phyloP scores from a whole-genome alignment of 2,113 vertebrate species.

The Myanophis thanlyinensis region DNA sequence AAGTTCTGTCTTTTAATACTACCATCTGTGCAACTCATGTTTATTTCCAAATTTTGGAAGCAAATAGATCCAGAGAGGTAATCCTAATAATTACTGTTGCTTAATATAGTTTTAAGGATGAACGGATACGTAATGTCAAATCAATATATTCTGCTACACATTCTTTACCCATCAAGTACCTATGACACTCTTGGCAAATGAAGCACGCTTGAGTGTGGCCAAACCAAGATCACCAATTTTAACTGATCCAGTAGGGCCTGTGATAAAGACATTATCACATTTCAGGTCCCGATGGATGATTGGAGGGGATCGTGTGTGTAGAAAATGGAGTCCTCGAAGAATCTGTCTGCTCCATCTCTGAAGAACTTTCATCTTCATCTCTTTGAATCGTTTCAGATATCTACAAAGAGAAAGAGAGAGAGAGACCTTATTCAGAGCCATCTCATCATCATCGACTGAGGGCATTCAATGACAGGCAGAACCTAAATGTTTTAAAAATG shows the following conservation, averaged over 20 bases:
- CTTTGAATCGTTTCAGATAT: constrained; percentile 94
- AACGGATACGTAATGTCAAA: background rate
- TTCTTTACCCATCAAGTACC: constrained; percentile 63
- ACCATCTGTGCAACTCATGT: background rate
- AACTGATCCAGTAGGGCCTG: constrained; percentile 91
- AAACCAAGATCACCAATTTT: constrained; percentile 97
- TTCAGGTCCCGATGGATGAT: constrained; percentile 98
- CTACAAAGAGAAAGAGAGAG: constrained; percentile 56
- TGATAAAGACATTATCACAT: constrained; percentile 99
- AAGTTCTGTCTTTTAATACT: background rate
- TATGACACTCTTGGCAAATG: constrained; percentile 98
- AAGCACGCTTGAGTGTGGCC: constrained; percentile 94
- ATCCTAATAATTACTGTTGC: background rate
- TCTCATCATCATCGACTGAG: background rate
- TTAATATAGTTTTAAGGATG: background rate
- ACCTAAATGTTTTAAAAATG: background rate
- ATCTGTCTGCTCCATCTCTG: constrained; percentile 96
- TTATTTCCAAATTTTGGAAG: background rate
- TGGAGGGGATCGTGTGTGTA: constrained; percentile 92
- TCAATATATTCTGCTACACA: background rate
- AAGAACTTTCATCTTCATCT: constrained; percentile 96
- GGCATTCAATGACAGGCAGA: background rate
- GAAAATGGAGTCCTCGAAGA: constrained; percentile 93
- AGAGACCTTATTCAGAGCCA: background rate
- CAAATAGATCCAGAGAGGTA: background rate